Conservation (phyloP, 2,888 invertebrate genomes). For the Ochropleura plecta region DNA sequence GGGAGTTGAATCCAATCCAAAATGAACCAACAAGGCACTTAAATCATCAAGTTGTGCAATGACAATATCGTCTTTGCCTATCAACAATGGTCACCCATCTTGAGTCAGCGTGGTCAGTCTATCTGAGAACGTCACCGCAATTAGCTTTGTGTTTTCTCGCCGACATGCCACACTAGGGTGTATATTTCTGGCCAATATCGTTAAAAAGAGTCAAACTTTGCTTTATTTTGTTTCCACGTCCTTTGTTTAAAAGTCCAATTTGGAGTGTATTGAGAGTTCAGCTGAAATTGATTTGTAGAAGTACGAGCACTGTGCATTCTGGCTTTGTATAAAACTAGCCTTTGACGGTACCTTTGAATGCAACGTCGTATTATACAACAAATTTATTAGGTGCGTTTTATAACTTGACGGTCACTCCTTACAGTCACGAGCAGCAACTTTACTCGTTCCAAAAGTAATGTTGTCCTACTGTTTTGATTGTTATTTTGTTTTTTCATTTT, state of each 20-base stretch:
- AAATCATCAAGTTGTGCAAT: background rate
- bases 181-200: conserved; percentile 22
- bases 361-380: background rate
- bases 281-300: conserved; percentile 39
- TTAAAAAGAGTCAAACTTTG: conserved; percentile 28
- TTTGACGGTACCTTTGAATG: conserved; percentile 2
- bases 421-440: background rate
- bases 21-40: too few species aligned
- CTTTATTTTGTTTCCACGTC: conserved; percentile 25
- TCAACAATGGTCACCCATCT: conserved; percentile 1
- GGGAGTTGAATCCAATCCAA: too few species aligned
- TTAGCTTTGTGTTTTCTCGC: conserved; percentile 22
- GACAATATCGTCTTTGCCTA: background rate
- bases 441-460: background rate
- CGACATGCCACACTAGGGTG: background rate
- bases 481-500: background rate
- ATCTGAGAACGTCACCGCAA: conserved; percentile 1
- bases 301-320: conserved; percentile 8
- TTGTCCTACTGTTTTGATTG: background rate
- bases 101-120: conserved; percentile 12
- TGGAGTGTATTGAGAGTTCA: conserved; percentile 33
- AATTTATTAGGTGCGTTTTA: background rate
- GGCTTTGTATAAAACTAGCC: conserved; percentile 20
- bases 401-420: background rate
- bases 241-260: conserved; percentile 53